Base-by-base conservation (phyloP, 2,113 vertebrate genomes). In the Engraulis encrasicolus region DNA sequence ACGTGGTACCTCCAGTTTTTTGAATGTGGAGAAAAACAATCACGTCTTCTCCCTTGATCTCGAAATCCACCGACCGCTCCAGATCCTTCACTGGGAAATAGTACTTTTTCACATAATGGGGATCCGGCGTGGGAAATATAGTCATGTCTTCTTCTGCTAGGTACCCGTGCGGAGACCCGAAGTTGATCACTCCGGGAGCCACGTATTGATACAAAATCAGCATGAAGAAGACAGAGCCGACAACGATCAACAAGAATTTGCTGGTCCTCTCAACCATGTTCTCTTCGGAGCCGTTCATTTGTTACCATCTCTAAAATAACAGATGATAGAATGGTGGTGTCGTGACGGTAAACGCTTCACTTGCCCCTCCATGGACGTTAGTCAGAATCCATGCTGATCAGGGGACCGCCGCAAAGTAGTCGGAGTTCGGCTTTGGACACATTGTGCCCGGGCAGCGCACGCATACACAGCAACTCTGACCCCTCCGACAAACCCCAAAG, bases 181-280 rank as follows among this genome's bases (percentile, higher is more conserved):
- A 94, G 92, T 95, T 96, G 77, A 90, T 90, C 90, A 96, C 94
- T 82, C 96, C 96, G 82, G 96, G 96, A 89, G 96, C 96, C 91
- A 96, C 96, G 94, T 97, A 97, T 94, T 97, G 96, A 94, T 97
- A 97, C 23, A 97, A 85, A 89, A 97, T 97, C 83, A 97, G 94
- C 96, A 97, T 96, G 93, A 97, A 97, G 88, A 95, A 96, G 91
- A 95, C 95, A 54, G 96, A 96, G 79, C 95, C 96, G 86, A 94
- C 95, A 91, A 96, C 95, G 91, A 96, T 95, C 94, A 96, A 94
- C 85, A 93, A 91, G 92, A 97, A 96, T 95, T 95, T 97, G 93
- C 96, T 96, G 95, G 93, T 95, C 95, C 96, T 94, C 93, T 97
- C 96, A 96, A 96, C 96, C 96, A 97, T 97, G 95, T 95, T 96